Conservation (phyloP, 1,140 invertebrate genomes). For the Hermetia illucens region DNA sequence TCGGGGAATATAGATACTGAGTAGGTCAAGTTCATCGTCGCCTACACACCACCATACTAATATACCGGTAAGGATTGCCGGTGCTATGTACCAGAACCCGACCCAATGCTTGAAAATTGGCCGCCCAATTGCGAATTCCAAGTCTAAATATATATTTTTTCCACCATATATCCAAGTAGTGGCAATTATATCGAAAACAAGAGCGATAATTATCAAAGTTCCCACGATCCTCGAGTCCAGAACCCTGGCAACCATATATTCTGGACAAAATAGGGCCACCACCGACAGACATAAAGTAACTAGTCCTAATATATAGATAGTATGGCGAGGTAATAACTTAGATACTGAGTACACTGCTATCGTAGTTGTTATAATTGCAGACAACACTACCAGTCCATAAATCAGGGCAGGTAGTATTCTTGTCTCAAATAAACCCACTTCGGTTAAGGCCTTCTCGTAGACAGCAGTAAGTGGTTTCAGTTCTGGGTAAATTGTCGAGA, state of each 20-base stretch:
- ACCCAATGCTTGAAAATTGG: slow-evolving; percentile 28
- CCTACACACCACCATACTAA: slow-evolving; percentile 28
- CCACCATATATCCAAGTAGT: slow-evolving; percentile 28
- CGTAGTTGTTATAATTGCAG: slow-evolving; percentile 20
- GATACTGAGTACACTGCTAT: slow-evolving; percentile 25
- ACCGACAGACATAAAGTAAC: slow-evolving; percentile 22
- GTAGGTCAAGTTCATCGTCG: slow-evolving; percentile 22
- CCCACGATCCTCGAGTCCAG: slow-evolving; percentile 25
- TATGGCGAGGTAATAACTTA: slow-evolving; percentile 20
- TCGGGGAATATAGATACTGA: slow-evolving; percentile 20
- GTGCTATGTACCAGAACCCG: slow-evolving; percentile 23
- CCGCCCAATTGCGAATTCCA: slow-evolving; percentile 28
- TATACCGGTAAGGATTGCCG: slow-evolving; percentile 21
- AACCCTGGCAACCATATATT: slow-evolving; percentile 21
- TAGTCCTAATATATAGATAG: slow-evolving; percentile 27
- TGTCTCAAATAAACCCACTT: slow-evolving; percentile 11
- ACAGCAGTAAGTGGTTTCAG: slow-evolving; percentile 26
- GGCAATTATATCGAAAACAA: slow-evolving; percentile 27
- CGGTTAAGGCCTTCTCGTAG: slow-evolving; percentile 20
- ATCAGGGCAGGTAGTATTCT: slow-evolving; percentile 21
- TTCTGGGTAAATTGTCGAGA: slow-evolving; percentile 17
- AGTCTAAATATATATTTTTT: slow-evolving; percentile 28
- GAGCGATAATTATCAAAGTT: slow-evolving; percentile 20
- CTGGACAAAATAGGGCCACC: slow-evolving; percentile 20
- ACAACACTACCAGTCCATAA: slow-evolving; percentile 18